These are phyloP conservation scores for Myotis myotis DNA, from an alignment of 2,797 vertebrate species.

Conservation along the genomic window DNA sequence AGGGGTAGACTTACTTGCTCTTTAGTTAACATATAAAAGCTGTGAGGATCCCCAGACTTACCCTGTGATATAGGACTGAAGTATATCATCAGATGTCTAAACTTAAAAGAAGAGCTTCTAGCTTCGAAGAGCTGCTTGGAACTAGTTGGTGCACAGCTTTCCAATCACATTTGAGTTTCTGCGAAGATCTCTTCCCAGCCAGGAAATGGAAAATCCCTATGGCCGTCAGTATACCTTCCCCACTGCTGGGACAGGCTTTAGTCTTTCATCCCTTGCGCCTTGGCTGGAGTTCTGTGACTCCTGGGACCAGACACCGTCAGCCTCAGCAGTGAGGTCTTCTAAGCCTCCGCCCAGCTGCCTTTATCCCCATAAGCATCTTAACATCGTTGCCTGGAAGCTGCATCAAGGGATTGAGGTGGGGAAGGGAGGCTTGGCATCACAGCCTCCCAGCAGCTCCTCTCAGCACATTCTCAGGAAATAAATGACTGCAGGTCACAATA, in stretches of 20 bases:
- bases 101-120: conserved; percentile 6
- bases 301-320: background rate
- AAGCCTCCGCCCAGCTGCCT: background rate
- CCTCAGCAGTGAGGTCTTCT: conserved; percentile 4
- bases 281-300: background rate
- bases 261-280: background rate
- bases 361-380: background rate
- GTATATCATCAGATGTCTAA: background rate
- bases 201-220: background rate
- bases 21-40: background rate
- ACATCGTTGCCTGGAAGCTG: background rate
- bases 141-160: background rate
- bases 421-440: background rate
- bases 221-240: background rate
- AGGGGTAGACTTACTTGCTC: background rate
- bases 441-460: background rate
- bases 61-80: background rate
- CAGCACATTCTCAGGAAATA: conserved; percentile 24
- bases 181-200: background rate
- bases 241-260: background rate
- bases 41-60: background rate
- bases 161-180: conserved; percentile 30
- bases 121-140: background rate
- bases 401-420: background rate
- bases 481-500: background rate